Conservation (phyloP, 2,888 invertebrate species). For the Drosophila barbarae region DNA sequence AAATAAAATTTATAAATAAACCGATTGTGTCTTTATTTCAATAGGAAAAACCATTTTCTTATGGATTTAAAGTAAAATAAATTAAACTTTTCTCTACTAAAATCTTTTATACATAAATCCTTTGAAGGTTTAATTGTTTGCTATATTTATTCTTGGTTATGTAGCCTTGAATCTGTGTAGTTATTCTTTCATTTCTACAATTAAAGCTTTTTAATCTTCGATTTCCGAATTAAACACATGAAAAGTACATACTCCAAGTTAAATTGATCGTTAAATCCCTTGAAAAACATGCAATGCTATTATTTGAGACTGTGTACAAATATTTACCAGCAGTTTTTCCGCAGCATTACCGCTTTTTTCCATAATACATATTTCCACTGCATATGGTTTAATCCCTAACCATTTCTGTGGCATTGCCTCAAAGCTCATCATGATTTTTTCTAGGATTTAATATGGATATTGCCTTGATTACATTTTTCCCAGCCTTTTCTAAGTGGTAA, state of each 20-base stretch:
- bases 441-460: constrained; percentile 9
- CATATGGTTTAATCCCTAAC: constrained; percentile 1
- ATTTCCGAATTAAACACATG: background rate
- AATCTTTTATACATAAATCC: too few relatives aligned
- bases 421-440: constrained; percentile 4
- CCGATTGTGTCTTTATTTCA: background rate
- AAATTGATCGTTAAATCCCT: constrained; percentile 1
- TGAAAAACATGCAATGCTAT: background rate
- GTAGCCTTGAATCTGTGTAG: background rate
- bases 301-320: constrained; percentile 1
- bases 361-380: background rate
- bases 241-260: background rate
- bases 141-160: background rate
- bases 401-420: constrained; percentile 1
- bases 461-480: constrained; percentile 16
- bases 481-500: constrained; percentile 10
- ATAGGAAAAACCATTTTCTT: background rate
- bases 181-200: background rate
- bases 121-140: too few relatives aligned
- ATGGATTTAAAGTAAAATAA: background rate
- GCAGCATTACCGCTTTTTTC: background rate
- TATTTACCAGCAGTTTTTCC: background rate
- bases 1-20: too few relatives aligned
- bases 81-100: too few relatives aligned
- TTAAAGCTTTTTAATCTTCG: background rate